These are phyloP conservation scores for Alviniconcha strummeri DNA, from an alignment of 2,888 invertebrate genomes.

Conservation along the genomic window DNA sequence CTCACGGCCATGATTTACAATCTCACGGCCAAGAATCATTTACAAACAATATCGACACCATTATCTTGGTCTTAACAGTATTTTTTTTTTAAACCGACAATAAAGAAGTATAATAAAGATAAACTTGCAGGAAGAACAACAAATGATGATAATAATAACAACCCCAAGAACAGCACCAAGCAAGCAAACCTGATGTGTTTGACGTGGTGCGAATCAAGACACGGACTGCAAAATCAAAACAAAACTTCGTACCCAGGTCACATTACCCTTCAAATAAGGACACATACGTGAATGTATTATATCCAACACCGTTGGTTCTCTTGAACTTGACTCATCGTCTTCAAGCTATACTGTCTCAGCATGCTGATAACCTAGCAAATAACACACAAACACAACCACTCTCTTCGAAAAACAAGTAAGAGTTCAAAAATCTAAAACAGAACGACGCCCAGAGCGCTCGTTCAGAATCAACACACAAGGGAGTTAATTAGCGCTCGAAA, in stretches of 20 bases:
- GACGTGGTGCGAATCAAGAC: too few relatives aligned
- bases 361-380: not conserved
- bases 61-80: too few relatives aligned
- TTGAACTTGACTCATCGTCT: not conserved
- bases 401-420: not conserved
- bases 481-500: not conserved
- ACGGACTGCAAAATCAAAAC: too few relatives aligned
- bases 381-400: not conserved
- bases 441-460: not conserved
- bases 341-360: conserved; percentile 6
- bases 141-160: not conserved
- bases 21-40: too few relatives aligned
- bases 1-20: too few relatives aligned
- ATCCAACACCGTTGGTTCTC: too few relatives aligned
- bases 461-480: not conserved
- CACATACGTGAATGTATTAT: too few relatives aligned
- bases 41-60: too few relatives aligned
- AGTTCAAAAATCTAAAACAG: not conserved
- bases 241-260: too few relatives aligned
- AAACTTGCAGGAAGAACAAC: not conserved
- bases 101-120: not conserved
- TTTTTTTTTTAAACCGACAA: not conserved
- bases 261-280: too few relatives aligned
- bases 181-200: too few relatives aligned
- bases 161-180: not conserved